Conservation (phyloP, 1,140 invertebrate species). For the Artemia franciscana region DNA sequence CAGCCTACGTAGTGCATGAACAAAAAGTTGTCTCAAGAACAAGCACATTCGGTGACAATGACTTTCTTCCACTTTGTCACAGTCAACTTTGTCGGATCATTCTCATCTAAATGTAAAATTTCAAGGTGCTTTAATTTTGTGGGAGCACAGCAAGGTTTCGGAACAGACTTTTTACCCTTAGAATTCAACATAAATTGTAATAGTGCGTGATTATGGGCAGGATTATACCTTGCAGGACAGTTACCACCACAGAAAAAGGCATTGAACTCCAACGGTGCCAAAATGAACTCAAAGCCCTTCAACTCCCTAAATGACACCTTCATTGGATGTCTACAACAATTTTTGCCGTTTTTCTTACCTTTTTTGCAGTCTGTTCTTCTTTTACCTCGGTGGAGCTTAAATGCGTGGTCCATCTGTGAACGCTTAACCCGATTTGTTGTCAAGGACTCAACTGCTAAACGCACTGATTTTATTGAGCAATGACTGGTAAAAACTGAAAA, state of each 20-base stretch:
- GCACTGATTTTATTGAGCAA: not conserved
- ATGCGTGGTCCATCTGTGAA: not conserved
- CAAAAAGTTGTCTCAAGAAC: too few relatives aligned
- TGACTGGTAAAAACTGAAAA: not conserved
- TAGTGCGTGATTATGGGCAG: conserved; percentile 42
- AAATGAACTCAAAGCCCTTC: conserved; percentile 38
- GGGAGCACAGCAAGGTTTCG: conserved; percentile 43
- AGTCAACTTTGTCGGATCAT: conserved; percentile 33
- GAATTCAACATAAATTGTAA: conserved; percentile 33
- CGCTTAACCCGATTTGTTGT: not conserved
- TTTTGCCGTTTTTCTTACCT: conserved; percentile 24
- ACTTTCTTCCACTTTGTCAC: conserved; percentile 44
- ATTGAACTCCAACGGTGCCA: conserved; percentile 42
- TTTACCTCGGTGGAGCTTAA: not conserved
- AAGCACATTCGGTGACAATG: conserved; percentile 43
- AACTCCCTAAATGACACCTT: conserved; percentile 38
- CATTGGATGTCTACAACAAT: conserved; percentile 39
- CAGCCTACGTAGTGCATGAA: too few relatives aligned
- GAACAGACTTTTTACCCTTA: conserved; percentile 20
- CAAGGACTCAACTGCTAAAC: not conserved
- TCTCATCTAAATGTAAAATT: conserved; percentile 37
- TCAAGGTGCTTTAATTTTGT: conserved; percentile 37
- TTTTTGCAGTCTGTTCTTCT: conserved; percentile 1
- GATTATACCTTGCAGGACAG: conserved; percentile 37
- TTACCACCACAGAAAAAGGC: conserved; percentile 44